A percentile compares a stretch with the other conserved stretches of the same genome.
Evolutionary conservation across 1,140 invertebrate genomes (phyloP).

Genomic region (Belonocnema kinseyi): DNA sequence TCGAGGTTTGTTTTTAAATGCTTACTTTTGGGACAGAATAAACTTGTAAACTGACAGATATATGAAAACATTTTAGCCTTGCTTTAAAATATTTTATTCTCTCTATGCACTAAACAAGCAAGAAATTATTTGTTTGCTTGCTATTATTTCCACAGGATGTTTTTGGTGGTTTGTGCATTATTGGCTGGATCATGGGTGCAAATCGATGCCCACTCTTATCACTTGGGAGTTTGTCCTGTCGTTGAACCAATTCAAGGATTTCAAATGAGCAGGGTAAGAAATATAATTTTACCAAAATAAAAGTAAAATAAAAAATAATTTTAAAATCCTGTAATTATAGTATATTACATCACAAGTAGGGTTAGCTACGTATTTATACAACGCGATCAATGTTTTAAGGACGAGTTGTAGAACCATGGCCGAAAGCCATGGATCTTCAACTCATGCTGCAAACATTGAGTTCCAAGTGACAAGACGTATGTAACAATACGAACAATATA

Average conservation of each 20-base stretch:
- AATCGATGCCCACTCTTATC: conserved; percentile 79
- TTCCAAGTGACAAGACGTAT: too few relatives aligned
- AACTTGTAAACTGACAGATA: too few relatives aligned
- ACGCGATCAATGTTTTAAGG: too few relatives aligned
- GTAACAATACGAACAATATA: too few relatives aligned
- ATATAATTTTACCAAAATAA: not conserved
- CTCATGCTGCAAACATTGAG: too few relatives aligned
- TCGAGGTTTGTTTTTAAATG: too few relatives aligned
- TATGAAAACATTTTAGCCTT: not conserved
- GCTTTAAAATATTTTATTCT: not conserved
- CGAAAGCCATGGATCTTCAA: too few relatives aligned
- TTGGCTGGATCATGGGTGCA: conserved; percentile 54
- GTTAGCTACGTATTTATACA: too few relatives aligned
- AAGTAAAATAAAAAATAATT: conserved; percentile 32
- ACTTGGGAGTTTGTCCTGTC: conserved; percentile 83
- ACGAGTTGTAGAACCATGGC: too few relatives aligned
- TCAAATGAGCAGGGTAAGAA: conserved; percentile 82
- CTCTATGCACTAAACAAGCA: too few relatives aligned
- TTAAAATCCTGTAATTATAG: not conserved
- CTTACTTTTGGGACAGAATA: too few relatives aligned
- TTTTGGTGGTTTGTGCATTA: conserved; percentile 45
- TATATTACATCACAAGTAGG: too few relatives aligned
- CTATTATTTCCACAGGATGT: conserved; percentile 29
- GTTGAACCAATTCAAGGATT: conserved; percentile 84
- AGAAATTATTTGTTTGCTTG: conserved; percentile 5